These are phyloP conservation scores for Aurelia sp. DNA, from an alignment of 30 jellyfish, hydroid and myxozoan genomes.

Conservation along the genomic window DNA sequence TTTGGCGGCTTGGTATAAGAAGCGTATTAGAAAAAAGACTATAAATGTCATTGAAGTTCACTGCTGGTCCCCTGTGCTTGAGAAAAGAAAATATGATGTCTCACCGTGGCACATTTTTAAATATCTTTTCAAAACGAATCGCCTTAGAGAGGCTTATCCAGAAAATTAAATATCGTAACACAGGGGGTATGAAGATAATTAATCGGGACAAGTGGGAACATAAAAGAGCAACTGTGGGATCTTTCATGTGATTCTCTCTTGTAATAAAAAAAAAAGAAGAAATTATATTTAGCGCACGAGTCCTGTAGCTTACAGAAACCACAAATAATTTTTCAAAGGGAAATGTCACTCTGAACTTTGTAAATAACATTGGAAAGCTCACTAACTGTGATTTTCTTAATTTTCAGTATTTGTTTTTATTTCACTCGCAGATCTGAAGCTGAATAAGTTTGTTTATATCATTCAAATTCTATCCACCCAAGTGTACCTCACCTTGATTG, in stretches of 20 bases:
- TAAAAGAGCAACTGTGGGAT: background rate
- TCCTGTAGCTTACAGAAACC: too few species aligned
- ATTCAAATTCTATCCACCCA: too few species aligned
- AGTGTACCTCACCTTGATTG: too few species aligned
- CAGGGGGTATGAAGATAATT: conserved; percentile 42
- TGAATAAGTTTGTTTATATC: too few species aligned
- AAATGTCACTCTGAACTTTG: too few species aligned
- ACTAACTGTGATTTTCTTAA: too few species aligned
- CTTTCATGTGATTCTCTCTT: background rate
- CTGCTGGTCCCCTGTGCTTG: conserved; percentile 44
- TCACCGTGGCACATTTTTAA: conserved; percentile 41
- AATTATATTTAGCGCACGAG: too few species aligned
- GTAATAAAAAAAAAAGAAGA: background rate
- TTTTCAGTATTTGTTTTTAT: too few species aligned
- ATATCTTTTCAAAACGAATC: conserved; percentile 27
- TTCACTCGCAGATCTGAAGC: too few species aligned
- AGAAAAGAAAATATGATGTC: conserved; percentile 33
- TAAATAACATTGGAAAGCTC: too few species aligned
- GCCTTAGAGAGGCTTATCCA: conserved; percentile 44
- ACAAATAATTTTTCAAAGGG: too few species aligned
- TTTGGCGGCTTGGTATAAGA: conserved; percentile 49
- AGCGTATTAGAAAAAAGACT: conserved; percentile 34
- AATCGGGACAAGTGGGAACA: background rate
- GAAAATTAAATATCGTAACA: conserved; percentile 42
- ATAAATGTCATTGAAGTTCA: conserved; percentile 16